These are phyloP conservation scores for Drosophila micromelanica DNA, from an alignment of 1,140 invertebrate species.

Conservation along the genomic window DNA sequence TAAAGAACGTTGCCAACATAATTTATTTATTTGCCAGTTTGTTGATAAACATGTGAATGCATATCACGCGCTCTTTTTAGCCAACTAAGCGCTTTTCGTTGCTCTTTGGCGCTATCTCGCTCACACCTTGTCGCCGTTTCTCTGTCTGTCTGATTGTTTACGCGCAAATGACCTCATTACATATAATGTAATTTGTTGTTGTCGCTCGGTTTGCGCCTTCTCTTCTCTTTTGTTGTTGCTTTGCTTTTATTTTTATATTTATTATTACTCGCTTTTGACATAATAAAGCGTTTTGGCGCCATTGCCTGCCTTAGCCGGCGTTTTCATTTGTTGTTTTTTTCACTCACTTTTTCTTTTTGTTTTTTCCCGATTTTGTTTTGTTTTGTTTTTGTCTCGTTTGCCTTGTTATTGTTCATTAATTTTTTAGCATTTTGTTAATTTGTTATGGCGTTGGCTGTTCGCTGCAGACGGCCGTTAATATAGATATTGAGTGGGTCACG, in stretches of 20 bases:
- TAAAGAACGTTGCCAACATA: slow-evolving; percentile 65
- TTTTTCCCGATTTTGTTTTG: slow-evolving; percentile 12
- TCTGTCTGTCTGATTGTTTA: slow-evolving; percentile 67
- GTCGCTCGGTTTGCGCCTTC: slow-evolving; percentile 15
- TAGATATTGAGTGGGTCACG: slow-evolving; percentile 12
- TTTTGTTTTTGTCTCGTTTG: slow-evolving; percentile 28
- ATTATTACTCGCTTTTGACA: slow-evolving; percentile 61
- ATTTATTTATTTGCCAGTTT: slow-evolving; percentile 79
- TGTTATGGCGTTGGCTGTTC: slow-evolving; percentile 58
- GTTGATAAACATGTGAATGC: slow-evolving; percentile 73
- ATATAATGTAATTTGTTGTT: slow-evolving; percentile 75
- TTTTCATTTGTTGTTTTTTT: slow-evolving; percentile 30
- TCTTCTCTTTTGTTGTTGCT: slow-evolving; percentile 13
- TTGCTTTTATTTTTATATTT: slow-evolving; percentile 45
- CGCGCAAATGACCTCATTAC: slow-evolving; percentile 81
- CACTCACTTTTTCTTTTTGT: neutral
- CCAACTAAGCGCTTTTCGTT: slow-evolving; percentile 3
- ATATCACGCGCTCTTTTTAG: slow-evolving; percentile 8
- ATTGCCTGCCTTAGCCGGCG: slow-evolving; percentile 30
- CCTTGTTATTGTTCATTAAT: slow-evolving; percentile 74
- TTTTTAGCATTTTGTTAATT: slow-evolving; percentile 73
- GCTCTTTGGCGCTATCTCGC: neutral
- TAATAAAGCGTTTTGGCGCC: slow-evolving; percentile 76
- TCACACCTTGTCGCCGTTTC: slow-evolving; percentile 7
- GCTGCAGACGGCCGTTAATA: slow-evolving; percentile 36